phyloP scores from a whole-genome alignment of 2,888 invertebrate genomes.

The Catocala sponsa region DNA sequence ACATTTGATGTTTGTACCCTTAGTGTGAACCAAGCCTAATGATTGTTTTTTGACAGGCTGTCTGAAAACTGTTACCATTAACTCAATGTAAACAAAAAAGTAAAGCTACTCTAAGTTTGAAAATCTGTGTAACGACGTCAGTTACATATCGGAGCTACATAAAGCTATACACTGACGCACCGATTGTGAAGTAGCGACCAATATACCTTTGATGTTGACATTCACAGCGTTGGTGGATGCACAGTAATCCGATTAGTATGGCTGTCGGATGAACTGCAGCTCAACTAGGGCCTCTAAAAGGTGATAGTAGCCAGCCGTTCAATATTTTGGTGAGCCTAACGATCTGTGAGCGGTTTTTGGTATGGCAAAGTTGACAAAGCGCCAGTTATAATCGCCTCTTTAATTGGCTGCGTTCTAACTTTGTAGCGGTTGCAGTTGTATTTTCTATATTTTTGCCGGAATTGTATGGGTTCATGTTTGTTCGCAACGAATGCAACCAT shows the following conservation, averaged over 20 bases:
- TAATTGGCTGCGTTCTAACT: conserved; percentile 39
- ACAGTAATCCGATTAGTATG: conserved; percentile 70
- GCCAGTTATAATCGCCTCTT: conserved; percentile 34
- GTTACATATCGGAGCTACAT: conserved; percentile 6
- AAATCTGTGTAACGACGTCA: conserved; percentile 24
- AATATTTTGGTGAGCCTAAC: conserved; percentile 51
- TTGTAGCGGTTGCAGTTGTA: conserved; percentile 8
- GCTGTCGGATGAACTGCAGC: conserved; percentile 37
- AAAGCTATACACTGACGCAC: conserved; percentile 10
- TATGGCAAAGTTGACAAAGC: conserved; percentile 36
- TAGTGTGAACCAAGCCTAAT: no score
- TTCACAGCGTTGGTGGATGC: conserved; percentile 65
- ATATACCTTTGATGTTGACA: conserved; percentile 55
- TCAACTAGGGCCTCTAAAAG: conserved; percentile 43
- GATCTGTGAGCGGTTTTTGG: conserved; percentile 44
- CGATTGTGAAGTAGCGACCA: conserved; percentile 34
- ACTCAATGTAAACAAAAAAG: not conserved
- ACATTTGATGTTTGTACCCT: no score
- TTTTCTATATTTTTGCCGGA: not conserved
- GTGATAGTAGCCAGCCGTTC: conserved; percentile 36
- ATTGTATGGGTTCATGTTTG: no score
- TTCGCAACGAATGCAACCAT: no score
- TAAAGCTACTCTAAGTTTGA: conserved; percentile 8
- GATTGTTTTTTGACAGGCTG: no score
- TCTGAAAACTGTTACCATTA: not conserved